Evolutionary conservation across 2,797 vertebrate species (phyloP).

Genomic region (Hirundo rustica): DNA sequence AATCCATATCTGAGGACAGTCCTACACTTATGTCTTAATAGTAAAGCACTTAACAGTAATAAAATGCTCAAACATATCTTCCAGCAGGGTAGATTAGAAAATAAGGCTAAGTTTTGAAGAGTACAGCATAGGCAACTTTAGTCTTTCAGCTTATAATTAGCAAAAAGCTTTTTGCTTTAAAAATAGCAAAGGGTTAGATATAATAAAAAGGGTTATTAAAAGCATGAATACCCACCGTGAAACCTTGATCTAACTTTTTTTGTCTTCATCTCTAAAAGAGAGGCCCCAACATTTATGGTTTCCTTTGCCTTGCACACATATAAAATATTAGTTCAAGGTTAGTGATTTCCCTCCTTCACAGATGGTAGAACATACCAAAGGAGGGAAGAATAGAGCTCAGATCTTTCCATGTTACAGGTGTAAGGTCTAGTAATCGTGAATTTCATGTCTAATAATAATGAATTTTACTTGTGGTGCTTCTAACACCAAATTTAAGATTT

Average conservation of each 20-base stretch:
- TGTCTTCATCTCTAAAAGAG: background rate
- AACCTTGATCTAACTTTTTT: background rate
- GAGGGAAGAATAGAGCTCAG: background rate
- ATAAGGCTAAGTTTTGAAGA: background rate
- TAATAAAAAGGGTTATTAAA: background rate
- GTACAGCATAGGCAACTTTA: background rate
- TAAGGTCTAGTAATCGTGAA: background rate
- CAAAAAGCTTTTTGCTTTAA: background rate
- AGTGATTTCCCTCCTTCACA: background rate
- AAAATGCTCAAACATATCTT: background rate
- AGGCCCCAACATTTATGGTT: background rate
- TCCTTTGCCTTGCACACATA: background rate
- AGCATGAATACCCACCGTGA: background rate
- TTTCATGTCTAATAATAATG: background rate
- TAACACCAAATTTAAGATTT: background rate
- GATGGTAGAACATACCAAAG: background rate
- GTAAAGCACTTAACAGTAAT: background rate
- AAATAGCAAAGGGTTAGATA: background rate
- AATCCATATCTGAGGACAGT: background rate
- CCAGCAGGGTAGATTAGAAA: background rate
- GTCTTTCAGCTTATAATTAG: background rate
- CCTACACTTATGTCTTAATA: background rate
- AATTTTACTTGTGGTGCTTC: background rate
- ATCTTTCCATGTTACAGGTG: background rate
- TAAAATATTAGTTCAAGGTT: background rate